A percentile compares a stretch with the other conserved stretches of the same genome.
phyloP scores from a whole-genome alignment of 1,140 invertebrate species.

The Achatina immaculata region DNA sequence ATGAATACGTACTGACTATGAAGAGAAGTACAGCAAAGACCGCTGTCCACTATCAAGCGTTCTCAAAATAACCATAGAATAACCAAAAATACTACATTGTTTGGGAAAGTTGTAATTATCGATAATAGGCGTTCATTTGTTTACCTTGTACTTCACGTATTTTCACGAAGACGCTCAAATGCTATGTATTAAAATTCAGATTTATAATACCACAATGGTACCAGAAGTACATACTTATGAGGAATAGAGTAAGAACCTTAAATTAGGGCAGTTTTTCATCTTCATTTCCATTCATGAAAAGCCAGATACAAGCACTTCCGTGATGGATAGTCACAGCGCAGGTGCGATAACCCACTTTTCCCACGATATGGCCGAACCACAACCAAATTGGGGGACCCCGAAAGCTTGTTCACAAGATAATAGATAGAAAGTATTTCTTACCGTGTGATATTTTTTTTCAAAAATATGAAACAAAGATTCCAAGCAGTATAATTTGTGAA shows the following conservation, averaged over 20 bases:
- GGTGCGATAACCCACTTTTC: conserved; percentile 41
- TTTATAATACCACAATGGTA: background rate
- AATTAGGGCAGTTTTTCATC: background rate
- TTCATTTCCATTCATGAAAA: conserved; percentile 10
- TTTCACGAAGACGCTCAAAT: background rate
- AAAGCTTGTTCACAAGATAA: background rate
- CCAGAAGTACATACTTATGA: background rate
- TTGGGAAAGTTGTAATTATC: conserved; percentile 19
- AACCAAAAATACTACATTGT: too few species aligned
- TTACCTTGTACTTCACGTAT: background rate
- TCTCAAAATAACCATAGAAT: too few species aligned
- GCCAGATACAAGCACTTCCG: conserved; percentile 20
- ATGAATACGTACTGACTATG: too few species aligned
- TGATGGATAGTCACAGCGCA: conserved; percentile 34
- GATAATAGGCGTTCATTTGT: conserved; percentile 8
- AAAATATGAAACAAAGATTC: conserved; percentile 45
- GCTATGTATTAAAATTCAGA: background rate
- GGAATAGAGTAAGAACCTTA: background rate
- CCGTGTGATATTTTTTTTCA: conserved; percentile 48
- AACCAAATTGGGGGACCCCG: conserved; percentile 19
- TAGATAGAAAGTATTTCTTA: conserved; percentile 38
- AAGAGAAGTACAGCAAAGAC: too few species aligned
- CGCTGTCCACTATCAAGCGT: too few species aligned
- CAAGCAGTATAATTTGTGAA: conserved; percentile 45
- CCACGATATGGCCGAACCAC: background rate